Percentiles rank a stretch among this genome's conserved stretches.
These are phyloP conservation scores for Phlogophora meticulosa DNA, from an alignment of 2,888 invertebrate species.

Conservation along the genomic window DNA sequence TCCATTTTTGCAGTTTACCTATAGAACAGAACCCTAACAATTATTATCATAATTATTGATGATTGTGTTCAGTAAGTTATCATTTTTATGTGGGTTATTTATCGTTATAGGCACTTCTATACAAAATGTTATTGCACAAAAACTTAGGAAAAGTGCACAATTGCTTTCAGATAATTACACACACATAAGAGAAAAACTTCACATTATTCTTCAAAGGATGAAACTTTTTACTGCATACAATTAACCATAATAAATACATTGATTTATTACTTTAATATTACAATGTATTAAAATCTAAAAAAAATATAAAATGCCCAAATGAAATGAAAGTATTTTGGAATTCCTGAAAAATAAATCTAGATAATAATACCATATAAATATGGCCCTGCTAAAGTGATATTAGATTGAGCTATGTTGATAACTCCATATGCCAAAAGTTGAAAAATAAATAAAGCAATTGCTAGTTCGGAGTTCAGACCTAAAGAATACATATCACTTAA, in stretches of 20 bases:
- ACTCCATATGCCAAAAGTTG: neutral
- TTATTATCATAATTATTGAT: no score
- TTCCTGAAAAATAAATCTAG: neutral
- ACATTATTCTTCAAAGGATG: neutral
- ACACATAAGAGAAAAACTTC: neutral
- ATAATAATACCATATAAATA: no score
- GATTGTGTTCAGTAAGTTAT: no score
- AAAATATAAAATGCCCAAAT: no score
- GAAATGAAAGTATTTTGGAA: no score
- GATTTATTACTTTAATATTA: no score
- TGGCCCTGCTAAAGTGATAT: neutral
- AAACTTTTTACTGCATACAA: neutral
- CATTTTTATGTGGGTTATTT: neutral
- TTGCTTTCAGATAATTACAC: neutral
- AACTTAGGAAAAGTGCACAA: neutral
- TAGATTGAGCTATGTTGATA: neutral
- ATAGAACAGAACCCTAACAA: no score
- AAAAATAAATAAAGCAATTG: no score
- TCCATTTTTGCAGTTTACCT: no score
- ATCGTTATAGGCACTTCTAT: neutral
- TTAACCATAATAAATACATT: no score
- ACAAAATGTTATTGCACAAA: neutral
- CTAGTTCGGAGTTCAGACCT: no score
- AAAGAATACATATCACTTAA: neutral
- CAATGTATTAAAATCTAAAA: no score